Percentiles rank a stretch among this genome's conserved stretches.
Evolutionary conservation across 2,113 vertebrate genomes (phyloP).

Genomic region (human): DNA sequence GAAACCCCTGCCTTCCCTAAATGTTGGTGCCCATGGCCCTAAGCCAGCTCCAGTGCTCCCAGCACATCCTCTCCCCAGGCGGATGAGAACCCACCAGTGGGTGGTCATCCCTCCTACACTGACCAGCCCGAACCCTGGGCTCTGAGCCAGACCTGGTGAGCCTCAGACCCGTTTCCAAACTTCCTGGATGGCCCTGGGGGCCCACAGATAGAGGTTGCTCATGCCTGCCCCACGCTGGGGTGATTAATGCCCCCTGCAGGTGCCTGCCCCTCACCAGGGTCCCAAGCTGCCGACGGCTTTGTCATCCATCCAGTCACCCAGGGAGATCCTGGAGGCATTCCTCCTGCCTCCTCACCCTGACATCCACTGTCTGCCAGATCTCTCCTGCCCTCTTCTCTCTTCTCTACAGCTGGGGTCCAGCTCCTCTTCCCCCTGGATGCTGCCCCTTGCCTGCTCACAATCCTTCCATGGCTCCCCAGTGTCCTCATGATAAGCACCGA

Average conservation of each 20-base stretch:
- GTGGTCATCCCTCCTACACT: not conserved
- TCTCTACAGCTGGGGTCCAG: not conserved
- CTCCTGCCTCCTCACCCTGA: too few species aligned
- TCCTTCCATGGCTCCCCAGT: not conserved
- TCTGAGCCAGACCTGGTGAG: not conserved
- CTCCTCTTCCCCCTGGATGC: not conserved
- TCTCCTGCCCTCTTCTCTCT: not conserved
- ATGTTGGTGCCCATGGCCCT: not conserved
- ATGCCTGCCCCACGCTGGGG: too few species aligned
- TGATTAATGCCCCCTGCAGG: not conserved
- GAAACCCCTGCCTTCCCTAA: not conserved
- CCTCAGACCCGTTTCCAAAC: not conserved
- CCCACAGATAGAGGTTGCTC: not conserved
- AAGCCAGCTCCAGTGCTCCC: not conserved
- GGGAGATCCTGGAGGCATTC: too few species aligned
- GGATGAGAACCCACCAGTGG: not conserved
- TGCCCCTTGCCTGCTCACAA: accelerated
- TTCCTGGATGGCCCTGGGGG: not conserved
- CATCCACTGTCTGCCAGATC: not conserved
- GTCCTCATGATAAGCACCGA: accelerated
- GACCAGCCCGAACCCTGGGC: not conserved
- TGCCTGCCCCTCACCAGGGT: not conserved
- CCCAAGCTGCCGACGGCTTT: not conserved
- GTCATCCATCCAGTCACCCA: not conserved
- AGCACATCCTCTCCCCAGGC: too few species aligned